phyloP scores from a whole-genome alignment of 2,888 invertebrate species.

The Apamea monoglypha region DNA sequence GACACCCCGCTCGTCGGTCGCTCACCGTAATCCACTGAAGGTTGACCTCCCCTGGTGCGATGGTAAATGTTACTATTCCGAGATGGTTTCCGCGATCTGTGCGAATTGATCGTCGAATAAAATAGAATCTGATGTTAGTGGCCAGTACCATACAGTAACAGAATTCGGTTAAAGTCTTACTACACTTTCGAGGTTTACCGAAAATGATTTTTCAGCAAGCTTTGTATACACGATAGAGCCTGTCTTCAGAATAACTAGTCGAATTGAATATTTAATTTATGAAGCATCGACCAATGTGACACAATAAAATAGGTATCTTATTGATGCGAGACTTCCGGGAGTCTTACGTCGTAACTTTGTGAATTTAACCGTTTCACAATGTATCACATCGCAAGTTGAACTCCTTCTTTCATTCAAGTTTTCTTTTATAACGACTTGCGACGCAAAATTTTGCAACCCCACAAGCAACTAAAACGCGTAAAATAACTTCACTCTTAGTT shows the following conservation, averaged over 20 bases:
- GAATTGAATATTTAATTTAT: not conserved
- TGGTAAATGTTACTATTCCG: conserved; percentile 61
- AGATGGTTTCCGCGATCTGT: conserved; percentile 41
- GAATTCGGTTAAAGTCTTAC: not conserved
- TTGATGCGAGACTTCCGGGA: not conserved
- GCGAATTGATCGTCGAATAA: conserved; percentile 2
- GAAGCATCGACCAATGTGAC: not conserved
- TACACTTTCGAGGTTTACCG: not conserved
- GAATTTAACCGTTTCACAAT: not conserved
- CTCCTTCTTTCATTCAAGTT: not conserved
- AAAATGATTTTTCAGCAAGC: not conserved
- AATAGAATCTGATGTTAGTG: not conserved
- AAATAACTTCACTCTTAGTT: not conserved
- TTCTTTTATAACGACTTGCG: too few relatives aligned
- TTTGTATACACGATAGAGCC: not conserved
- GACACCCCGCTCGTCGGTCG: conserved; percentile 80
- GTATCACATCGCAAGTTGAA: not conserved
- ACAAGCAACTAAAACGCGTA: not conserved
- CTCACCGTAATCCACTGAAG: conserved; percentile 74
- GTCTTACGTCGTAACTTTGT: not conserved
- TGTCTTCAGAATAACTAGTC: not conserved
- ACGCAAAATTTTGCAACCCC: not conserved
- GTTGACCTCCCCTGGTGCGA: conserved; percentile 73
- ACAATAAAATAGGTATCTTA: too few relatives aligned
- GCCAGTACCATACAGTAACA: not conserved